Conservation (phyloP, 2,113 vertebrate genomes). For the Micronycteris hirsuta region DNA sequence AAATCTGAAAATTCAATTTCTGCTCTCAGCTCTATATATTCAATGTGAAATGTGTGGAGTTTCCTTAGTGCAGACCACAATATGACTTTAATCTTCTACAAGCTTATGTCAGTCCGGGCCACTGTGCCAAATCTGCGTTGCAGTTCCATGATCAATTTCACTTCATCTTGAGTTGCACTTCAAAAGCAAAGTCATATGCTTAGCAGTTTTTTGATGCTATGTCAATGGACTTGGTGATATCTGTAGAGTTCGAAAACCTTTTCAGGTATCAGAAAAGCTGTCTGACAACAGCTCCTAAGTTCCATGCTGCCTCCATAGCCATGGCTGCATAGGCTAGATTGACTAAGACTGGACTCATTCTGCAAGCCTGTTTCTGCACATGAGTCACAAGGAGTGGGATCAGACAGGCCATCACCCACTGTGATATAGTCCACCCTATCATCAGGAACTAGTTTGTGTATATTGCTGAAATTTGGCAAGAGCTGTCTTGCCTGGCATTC, state of each 20-base stretch:
- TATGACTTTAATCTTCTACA: slow-evolving; percentile 19
- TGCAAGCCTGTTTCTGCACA: slow-evolving; percentile 52
- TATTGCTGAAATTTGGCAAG: slow-evolving; percentile 8
- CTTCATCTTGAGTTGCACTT: slow-evolving; percentile 14
- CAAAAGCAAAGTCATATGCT: slow-evolving; percentile 26
- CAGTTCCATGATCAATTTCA: slow-evolving; percentile 36
- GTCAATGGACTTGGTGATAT: background rate
- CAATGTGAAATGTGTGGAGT: background rate
- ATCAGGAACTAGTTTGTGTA: slow-evolving; percentile 21
- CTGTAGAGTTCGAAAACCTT: slow-evolving; percentile 46
- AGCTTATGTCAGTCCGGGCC: slow-evolving; percentile 27
- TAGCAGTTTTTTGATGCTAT: background rate
- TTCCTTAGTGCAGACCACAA: background rate
- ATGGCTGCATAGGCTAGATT: slow-evolving; percentile 10
- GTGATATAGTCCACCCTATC: slow-evolving; percentile 29
- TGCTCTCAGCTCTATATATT: background rate
- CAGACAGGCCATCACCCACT: slow-evolving; percentile 49
- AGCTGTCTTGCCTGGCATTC: background rate
- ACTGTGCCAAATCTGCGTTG: slow-evolving; percentile 43
- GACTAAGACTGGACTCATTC: slow-evolving; percentile 49
- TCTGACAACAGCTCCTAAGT: slow-evolving; percentile 53
- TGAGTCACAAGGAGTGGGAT: slow-evolving; percentile 52
- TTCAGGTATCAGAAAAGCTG: slow-evolving; percentile 66
- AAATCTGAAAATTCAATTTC: slow-evolving; percentile 53
- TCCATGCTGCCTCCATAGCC: slow-evolving; percentile 55